These are phyloP conservation scores for Panurus biarmicus DNA, from an alignment of 2,113 vertebrate species.

Conservation along the genomic window DNA sequence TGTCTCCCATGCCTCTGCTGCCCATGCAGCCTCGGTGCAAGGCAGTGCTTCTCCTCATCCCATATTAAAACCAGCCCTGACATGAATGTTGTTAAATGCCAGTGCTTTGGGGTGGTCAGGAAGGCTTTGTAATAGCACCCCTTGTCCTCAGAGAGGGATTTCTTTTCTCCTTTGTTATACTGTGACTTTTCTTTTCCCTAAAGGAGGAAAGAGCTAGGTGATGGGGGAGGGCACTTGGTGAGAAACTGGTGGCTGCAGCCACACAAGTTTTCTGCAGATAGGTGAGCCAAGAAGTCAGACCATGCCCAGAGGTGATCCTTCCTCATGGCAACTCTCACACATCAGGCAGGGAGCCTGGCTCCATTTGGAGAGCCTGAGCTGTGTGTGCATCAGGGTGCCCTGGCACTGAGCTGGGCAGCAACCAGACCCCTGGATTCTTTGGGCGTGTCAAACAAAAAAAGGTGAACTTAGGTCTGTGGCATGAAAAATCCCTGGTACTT, in stretches of 20 bases:
- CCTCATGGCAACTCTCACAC: not conserved
- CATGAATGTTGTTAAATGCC: not conserved
- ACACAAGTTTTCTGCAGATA: accelerated
- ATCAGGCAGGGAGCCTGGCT: not conserved
- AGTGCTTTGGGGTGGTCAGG: not conserved
- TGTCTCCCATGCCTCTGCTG: not conserved
- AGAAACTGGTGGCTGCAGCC: not conserved
- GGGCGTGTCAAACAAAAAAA: not conserved
- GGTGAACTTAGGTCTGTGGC: not conserved
- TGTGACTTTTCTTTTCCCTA: not conserved
- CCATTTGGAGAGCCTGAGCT: not conserved
- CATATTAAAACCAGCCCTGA: not conserved
- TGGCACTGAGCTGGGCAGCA: accelerated
- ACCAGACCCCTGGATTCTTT: not conserved
- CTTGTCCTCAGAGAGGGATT: not conserved
- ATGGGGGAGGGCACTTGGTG: not conserved
- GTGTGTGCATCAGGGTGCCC: accelerated
- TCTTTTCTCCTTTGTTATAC: not conserved
- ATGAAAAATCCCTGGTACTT: conserved; percentile 34
- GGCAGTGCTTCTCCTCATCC: not conserved
- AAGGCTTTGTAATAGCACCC: not conserved
- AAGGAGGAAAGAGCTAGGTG: not conserved
- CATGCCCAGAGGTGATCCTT: not conserved
- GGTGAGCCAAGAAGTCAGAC: accelerated
- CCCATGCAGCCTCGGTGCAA: not conserved